These are phyloP conservation scores for Oncorhynchus masou DNA, from an alignment of 2,113 vertebrate genomes.

Conservation along the genomic window DNA sequence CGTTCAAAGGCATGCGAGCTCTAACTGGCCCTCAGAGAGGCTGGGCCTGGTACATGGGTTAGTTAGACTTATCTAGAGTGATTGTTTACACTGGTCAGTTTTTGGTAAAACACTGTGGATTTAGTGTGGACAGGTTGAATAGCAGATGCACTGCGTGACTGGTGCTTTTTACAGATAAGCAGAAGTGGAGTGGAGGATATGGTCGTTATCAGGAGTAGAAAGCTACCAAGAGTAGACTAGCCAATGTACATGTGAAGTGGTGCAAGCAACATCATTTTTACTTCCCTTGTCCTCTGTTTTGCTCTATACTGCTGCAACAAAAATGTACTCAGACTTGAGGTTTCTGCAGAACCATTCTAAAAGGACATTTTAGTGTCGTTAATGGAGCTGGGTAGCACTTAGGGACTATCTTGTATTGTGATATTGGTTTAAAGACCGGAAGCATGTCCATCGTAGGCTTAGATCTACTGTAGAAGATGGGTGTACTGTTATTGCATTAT, in stretches of 20 bases:
- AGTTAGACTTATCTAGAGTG: too few species aligned
- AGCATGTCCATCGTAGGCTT: neutral
- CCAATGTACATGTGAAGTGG: too few species aligned
- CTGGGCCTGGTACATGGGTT: neutral
- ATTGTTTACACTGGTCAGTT: too few species aligned
- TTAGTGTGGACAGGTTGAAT: conserved; percentile 34
- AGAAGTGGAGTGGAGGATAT: neutral
- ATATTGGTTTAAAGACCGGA: neutral
- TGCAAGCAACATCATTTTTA: too few species aligned
- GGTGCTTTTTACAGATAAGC: conserved; percentile 5
- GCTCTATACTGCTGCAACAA: neutral
- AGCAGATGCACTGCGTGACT: neutral
- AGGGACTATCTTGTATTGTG: neutral
- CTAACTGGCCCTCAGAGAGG: neutral
- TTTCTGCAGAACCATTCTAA: too few species aligned
- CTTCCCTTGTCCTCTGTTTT: too few species aligned
- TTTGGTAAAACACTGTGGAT: neutral
- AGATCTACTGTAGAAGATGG: neutral
- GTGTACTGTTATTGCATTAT: conserved; percentile 1
- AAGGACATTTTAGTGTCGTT: too few species aligned
- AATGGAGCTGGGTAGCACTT: neutral
- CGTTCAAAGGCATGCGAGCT: neutral
- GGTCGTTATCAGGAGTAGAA: conserved; percentile 33
- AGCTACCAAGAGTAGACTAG: too few species aligned
- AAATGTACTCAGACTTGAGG: neutral